A percentile compares a stretch with the other conserved stretches of the same genome.
These are phyloP conservation scores for Cotesia glomerata DNA, from an alignment of 1,140 invertebrate species.

Conservation along the genomic window DNA sequence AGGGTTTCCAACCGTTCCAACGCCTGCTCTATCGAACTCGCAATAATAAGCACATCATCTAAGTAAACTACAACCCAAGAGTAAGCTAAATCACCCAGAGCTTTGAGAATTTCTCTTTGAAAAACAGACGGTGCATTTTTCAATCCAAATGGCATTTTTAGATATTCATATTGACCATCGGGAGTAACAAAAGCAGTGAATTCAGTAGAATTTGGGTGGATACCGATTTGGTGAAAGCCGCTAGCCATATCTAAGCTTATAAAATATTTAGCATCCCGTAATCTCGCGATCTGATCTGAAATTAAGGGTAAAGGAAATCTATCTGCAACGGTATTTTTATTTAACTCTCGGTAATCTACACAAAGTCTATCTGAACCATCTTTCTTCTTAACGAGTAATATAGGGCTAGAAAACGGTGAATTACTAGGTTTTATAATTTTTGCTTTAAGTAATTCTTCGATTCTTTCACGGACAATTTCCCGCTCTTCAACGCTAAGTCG, in stretches of 20 bases:
- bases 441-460: not conserved
- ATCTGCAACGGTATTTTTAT: constrained; percentile 24
- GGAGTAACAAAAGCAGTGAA: constrained; percentile 59
- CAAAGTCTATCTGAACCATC: constrained; percentile 24
- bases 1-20: too few species aligned
- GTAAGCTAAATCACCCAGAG: constrained; percentile 24
- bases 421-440: constrained; percentile 2
- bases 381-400: constrained; percentile 23
- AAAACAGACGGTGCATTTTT: constrained; percentile 58
- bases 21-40: too few species aligned
- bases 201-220: constrained; percentile 49
- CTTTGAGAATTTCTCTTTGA: constrained; percentile 24
- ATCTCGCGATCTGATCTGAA: too few species aligned
- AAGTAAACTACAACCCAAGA: constrained; percentile 22
- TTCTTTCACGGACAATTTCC: not conserved
- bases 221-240: constrained; percentile 60
- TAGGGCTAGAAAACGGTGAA: constrained; percentile 21
- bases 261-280: too few species aligned
- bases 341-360: constrained; percentile 25
- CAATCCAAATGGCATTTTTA: constrained; percentile 59
- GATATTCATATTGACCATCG: constrained; percentile 55
- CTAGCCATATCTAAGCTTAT: too few species aligned
- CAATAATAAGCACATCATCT: constrained; percentile 30
- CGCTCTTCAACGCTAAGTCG: not conserved
- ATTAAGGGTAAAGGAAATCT: constrained; percentile 13